A percentile compares a stretch with the other conserved stretches of the same genome.
These are phyloP conservation scores for Alcis repandata DNA, from an alignment of 2,888 invertebrate species.

Conservation along the genomic window DNA sequence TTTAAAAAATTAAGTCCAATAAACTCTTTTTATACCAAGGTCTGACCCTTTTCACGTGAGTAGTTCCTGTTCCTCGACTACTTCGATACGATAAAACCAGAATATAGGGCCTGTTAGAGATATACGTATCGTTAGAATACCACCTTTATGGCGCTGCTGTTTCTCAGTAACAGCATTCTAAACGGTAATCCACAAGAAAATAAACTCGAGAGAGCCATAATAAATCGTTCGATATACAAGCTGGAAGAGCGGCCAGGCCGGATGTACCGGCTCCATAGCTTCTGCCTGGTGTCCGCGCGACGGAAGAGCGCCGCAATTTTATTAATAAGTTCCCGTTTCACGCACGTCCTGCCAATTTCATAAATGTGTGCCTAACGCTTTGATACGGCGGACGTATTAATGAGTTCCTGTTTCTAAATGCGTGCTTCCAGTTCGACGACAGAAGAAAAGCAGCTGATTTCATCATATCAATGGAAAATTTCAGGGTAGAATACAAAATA, in stretches of 20 bases:
- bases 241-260: conserved; percentile 77
- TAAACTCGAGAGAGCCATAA: conserved; percentile 58
- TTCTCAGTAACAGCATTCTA: conserved; percentile 44
- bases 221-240: conserved; percentile 61
- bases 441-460: conserved; percentile 28
- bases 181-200: conserved; percentile 47
- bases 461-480: conserved; percentile 10
- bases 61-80: not conserved
- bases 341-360: conserved; percentile 77
- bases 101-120: conserved; percentile 1
- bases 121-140: conserved; percentile 13
- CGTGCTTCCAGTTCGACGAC: conserved; percentile 22
- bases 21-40: not conserved
- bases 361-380: conserved; percentile 50
- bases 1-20: too few species aligned
- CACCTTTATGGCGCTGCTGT: conserved; percentile 34
- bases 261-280: conserved; percentile 56
- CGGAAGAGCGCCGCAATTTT: conserved; percentile 81
- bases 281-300: conserved; percentile 68
- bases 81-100: conserved; percentile 1
- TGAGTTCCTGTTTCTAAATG: conserved; percentile 43
- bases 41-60: not conserved
- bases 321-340: conserved; percentile 84
- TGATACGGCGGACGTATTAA: conserved; percentile 47
- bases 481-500: not conserved